Evolutionary conservation across 37 sponge, comb jelly and placozoan species (phyloP), one percentile per base, ranked within the genome.

Genomic region (Axinella damicornis): DNA sequence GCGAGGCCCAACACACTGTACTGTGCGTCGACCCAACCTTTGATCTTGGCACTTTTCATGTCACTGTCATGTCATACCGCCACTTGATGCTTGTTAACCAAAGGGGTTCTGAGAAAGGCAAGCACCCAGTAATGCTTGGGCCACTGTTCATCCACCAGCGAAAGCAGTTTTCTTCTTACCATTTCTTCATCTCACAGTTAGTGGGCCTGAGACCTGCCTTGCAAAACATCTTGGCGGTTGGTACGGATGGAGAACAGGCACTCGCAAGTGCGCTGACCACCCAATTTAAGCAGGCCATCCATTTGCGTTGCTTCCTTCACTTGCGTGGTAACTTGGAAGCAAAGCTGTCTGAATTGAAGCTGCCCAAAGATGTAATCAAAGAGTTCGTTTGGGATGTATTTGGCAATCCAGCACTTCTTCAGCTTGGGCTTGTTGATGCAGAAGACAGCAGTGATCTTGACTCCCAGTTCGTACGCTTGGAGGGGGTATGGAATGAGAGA

Each of bases 211-310:
- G 65, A 13, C 87, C 80, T 24, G 61, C 15, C 2, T 52, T 87
- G 18, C 21, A 9, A 9, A 4, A 52, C 20, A 28, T 87, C 18
- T 9, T 27, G 39, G 55, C 64, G 63, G 56, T 72, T 72, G 80
- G 87, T 15, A 79, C 55, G 16, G 80, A 87, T 71, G 87, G 87
- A n/a, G 87, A 87, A 58, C 16, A 32, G 41, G 79, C 80, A 40
- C 66, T 87, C 30, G 67, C 36, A 12, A 57, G 64, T 72, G 88
- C 88, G 1, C 54, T 87, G 14, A 24, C 57, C 21, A 36, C 75
- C 12, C 21, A 32, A 11, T 87, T 87, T 69, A 39, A 75, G 22
- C 0, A 5, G 46, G 88, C 88, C 33, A 54, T 63, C 1, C 81
- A 80, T 54, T 54, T 87, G 33, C 39, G 88, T 2, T 80, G 76